Evolutionary conservation across 2,113 vertebrate species (phyloP).

Genomic region (Nerophis ophidion): DNA sequence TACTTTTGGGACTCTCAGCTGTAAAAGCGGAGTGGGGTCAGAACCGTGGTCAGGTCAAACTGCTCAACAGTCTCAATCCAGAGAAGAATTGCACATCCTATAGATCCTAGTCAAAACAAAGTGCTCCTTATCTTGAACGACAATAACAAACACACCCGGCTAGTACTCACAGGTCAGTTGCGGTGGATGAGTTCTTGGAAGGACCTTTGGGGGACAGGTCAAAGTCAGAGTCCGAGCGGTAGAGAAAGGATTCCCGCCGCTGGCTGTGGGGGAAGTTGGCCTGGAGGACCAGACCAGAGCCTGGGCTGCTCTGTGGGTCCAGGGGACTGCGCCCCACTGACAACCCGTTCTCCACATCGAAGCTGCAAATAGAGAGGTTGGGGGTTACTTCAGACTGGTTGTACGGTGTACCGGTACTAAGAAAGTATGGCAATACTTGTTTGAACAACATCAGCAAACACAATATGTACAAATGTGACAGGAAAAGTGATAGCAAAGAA

Average conservation of each 20-base stretch:
- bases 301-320: conserved; percentile 78
- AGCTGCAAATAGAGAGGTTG: conserved; percentile 62
- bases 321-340: conserved; percentile 67
- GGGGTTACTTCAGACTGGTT: not conserved
- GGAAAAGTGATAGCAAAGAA: too few relatives aligned
- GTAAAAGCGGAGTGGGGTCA: too few relatives aligned
- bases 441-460: not conserved
- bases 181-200: conserved; percentile 83
- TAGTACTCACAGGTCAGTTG: conserved; percentile 85
- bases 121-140: not conserved
- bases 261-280: conserved; percentile 80
- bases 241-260: conserved; percentile 88
- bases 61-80: too few relatives aligned
- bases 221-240: conserved; percentile 90
- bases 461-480: too few relatives aligned
- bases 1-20: too few relatives aligned
- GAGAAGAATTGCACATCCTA: too few relatives aligned
- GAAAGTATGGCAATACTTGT: not conserved
- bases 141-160: not conserved
- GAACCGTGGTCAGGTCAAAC: too few relatives aligned
- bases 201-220: conserved; percentile 85
- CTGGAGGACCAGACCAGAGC: conserved; percentile 76
- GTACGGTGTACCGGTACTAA: not conserved
- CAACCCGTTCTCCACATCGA: conserved; percentile 89
- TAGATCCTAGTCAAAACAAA: not conserved